These are phyloP conservation scores for Thysanoteuthis rhombus DNA, from an alignment of 2,888 invertebrate genomes.

Conservation along the genomic window DNA sequence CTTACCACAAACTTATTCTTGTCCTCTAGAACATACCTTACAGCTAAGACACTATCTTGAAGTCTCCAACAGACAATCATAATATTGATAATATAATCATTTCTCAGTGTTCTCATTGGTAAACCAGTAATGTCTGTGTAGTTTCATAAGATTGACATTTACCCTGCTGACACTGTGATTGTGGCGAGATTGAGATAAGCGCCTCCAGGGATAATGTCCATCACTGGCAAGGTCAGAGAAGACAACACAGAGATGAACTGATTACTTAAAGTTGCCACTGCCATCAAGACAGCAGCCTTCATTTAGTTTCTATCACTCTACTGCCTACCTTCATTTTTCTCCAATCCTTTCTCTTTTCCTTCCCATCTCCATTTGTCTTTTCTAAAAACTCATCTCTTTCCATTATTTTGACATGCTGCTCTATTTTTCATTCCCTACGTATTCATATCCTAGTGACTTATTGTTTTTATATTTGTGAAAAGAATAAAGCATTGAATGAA, in stretches of 20 bases:
- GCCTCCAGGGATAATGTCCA: not conserved
- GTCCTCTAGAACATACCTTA: not conserved
- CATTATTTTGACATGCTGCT: not conserved
- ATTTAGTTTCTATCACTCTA: not conserved
- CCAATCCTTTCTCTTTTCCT: not conserved
- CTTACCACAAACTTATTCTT: not conserved
- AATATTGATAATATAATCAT: slow-evolving; percentile 12
- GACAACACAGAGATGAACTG: not conserved
- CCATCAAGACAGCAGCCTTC: not conserved
- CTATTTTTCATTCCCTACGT: not conserved
- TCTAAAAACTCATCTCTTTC: not conserved
- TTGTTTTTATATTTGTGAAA: not conserved
- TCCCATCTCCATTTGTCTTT: not conserved
- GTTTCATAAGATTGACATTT: not conserved
- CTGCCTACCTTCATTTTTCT: not conserved
- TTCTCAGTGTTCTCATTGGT: not conserved
- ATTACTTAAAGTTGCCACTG: not conserved
- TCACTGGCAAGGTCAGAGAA: not conserved
- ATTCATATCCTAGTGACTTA: not conserved
- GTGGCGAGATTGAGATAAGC: not conserved
- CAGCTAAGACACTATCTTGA: not conserved
- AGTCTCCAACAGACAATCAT: not conserved
- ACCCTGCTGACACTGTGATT: not conserved
- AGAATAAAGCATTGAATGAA: not conserved
- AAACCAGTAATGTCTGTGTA: not conserved